phyloP scores from a whole-genome alignment of 2,888 invertebrate species.

The Uropetala carovei region DNA sequence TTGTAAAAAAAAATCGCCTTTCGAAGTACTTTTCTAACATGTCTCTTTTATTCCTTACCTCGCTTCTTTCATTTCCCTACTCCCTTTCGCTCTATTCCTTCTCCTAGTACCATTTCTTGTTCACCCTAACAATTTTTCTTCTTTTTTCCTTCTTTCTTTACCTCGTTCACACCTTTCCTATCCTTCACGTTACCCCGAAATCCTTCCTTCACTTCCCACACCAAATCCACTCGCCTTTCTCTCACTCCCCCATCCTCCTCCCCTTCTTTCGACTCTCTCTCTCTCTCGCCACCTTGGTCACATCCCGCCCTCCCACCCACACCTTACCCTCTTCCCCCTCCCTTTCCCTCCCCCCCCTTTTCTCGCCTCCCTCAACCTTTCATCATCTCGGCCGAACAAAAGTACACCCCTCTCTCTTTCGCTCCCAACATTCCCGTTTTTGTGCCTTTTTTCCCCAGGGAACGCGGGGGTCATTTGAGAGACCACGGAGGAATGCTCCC shows the following conservation, averaged over 20 bases:
- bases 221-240: neutral
- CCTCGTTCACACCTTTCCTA: neutral
- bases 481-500: neutral
- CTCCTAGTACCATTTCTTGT: neutral
- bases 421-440: neutral
- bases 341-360: neutral
- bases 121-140: neutral
- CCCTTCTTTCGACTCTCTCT: neutral
- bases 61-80: too few relatives aligned
- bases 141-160: neutral
- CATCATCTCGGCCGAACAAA: slow-evolving; percentile 43
- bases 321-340: neutral
- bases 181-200: neutral
- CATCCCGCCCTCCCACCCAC: neutral
- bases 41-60: too few relatives aligned
- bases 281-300: neutral
- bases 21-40: too few relatives aligned
- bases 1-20: too few relatives aligned
- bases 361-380: neutral
- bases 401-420: neutral
- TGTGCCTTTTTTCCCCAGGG: slow-evolving; percentile 49
- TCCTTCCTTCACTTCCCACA: neutral
- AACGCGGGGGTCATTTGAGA: neutral
- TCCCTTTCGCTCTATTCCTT: too few relatives aligned
- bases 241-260: neutral